A percentile compares a stretch with the other conserved stretches of the same genome.
phyloP scores from a whole-genome alignment of 2,888 invertebrate species.

The Drosophila imparisetae region DNA sequence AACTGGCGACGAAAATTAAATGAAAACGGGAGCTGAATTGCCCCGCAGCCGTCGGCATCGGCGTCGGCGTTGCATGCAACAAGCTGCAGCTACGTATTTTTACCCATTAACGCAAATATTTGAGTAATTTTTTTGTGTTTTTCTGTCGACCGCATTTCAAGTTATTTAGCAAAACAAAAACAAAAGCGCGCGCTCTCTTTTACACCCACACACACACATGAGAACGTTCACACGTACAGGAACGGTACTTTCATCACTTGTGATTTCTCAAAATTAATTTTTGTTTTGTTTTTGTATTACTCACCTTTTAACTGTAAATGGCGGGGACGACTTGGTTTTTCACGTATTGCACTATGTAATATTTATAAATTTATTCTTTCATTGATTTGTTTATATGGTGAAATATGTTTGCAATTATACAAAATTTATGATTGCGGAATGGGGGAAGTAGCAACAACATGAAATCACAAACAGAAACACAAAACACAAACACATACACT shows the following conservation, averaged over 20 bases:
- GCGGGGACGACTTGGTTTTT: slow-evolving; percentile 13
- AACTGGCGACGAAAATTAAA: slow-evolving; percentile 56
- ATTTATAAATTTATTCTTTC: slow-evolving; percentile 9
- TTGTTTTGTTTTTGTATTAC: slow-evolving; percentile 32
- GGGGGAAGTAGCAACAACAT: slow-evolving; percentile 54
- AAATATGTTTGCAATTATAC: slow-evolving; percentile 25
- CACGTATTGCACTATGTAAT: slow-evolving; percentile 21
- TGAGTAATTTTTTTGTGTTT: slow-evolving; percentile 51
- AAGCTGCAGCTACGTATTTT: slow-evolving; percentile 67
- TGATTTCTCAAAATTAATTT: slow-evolving; percentile 39
- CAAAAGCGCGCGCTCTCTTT: slow-evolving; percentile 47
- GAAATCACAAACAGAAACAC: slow-evolving; percentile 63
- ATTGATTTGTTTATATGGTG: slow-evolving; percentile 39
- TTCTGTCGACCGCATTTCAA: slow-evolving; percentile 56
- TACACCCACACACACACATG: slow-evolving; percentile 33
- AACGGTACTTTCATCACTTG: slow-evolving; percentile 56
- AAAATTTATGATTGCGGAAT: slow-evolving; percentile 48
- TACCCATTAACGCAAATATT: slow-evolving; percentile 69
- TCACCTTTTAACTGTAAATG: slow-evolving; percentile 61
- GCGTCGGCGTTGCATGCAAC: slow-evolving; percentile 59
- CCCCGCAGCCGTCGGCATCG: slow-evolving; percentile 28
- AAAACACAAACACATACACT: slow-evolving; percentile 64
- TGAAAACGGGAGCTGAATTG: slow-evolving; percentile 59
- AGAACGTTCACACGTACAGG: slow-evolving; percentile 15
- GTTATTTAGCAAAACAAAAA: slow-evolving; percentile 54